These are phyloP conservation scores for Drosophila hamatofila DNA, from an alignment of 2,888 invertebrate genomes.

Conservation along the genomic window DNA sequence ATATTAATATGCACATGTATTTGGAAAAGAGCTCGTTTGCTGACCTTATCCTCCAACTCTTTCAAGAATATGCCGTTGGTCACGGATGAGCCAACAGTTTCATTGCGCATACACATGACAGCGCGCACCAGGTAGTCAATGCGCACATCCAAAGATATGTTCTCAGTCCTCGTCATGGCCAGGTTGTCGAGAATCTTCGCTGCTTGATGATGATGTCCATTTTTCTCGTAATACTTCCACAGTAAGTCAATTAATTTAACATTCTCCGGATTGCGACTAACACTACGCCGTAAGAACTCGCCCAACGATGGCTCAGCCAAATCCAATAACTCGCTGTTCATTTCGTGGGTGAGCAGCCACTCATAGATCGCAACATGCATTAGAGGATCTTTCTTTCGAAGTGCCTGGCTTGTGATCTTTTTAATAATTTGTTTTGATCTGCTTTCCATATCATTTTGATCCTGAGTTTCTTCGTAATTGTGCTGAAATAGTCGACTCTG, in stretches of 20 bases:
- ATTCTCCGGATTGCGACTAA: constrained; percentile 87
- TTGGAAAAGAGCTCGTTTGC: not conserved
- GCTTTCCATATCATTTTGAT: constrained; percentile 60
- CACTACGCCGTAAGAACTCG: constrained; percentile 85
- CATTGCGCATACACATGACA: constrained; percentile 97
- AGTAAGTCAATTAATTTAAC: constrained; percentile 91
- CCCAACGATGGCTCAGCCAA: constrained; percentile 86
- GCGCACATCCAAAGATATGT: constrained; percentile 91
- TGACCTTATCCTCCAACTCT: constrained; percentile 94
- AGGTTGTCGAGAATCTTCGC: constrained; percentile 95
- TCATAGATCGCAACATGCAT: constrained; percentile 96
- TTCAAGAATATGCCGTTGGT: constrained; percentile 92
- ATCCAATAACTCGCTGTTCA: constrained; percentile 89
- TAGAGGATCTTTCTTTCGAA: constrained; percentile 92
- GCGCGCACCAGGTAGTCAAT: constrained; percentile 96
- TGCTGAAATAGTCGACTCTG: constrained; percentile 48
- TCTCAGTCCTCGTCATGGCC: constrained; percentile 89
- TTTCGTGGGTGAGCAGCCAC: constrained; percentile 93
- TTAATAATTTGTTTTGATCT: constrained; percentile 85
- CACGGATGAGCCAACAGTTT: constrained; percentile 90
- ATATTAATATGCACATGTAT: not conserved
- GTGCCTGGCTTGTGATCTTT: constrained; percentile 88
- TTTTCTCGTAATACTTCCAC: constrained; percentile 98
- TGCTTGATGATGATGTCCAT: constrained; percentile 95
- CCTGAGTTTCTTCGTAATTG: constrained; percentile 6